Evolutionary conservation across 2,888 invertebrate genomes (phyloP).

Genomic region (Nephrotoma guestfalica): DNA sequence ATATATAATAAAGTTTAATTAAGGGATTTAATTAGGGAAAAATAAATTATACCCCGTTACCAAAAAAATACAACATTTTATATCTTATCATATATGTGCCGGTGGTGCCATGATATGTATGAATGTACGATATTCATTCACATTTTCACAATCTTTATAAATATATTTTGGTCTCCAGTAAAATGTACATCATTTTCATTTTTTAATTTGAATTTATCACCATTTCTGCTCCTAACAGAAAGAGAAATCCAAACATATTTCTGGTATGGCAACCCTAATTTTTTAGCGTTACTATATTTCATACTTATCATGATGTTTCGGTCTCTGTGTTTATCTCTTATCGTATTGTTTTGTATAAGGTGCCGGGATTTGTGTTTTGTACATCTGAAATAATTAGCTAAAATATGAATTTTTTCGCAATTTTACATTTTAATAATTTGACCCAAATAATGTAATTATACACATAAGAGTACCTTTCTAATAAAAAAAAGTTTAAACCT

Average conservation of each 20-base stretch:
- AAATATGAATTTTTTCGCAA: neutral
- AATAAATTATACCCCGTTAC: neutral
- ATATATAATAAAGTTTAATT: neutral
- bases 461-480: neutral
- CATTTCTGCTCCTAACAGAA: neutral
- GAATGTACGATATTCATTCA: neutral
- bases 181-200: neutral
- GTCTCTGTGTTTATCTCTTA: neutral
- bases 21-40: neutral
- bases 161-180: neutral
- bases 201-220: neutral
- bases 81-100: neutral
- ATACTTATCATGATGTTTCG: neutral
- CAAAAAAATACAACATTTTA: neutral
- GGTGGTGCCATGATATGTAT: neutral
- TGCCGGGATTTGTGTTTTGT: neutral
- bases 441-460: neutral
- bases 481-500: neutral
- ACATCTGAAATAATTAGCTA: neutral
- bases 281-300: neutral
- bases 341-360: neutral
- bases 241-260: neutral
- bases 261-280: neutral
- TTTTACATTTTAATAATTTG: neutral
- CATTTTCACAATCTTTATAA: neutral